phyloP scores from a whole-genome alignment of 2,888 invertebrate species.

The Melipona bicolor region DNA sequence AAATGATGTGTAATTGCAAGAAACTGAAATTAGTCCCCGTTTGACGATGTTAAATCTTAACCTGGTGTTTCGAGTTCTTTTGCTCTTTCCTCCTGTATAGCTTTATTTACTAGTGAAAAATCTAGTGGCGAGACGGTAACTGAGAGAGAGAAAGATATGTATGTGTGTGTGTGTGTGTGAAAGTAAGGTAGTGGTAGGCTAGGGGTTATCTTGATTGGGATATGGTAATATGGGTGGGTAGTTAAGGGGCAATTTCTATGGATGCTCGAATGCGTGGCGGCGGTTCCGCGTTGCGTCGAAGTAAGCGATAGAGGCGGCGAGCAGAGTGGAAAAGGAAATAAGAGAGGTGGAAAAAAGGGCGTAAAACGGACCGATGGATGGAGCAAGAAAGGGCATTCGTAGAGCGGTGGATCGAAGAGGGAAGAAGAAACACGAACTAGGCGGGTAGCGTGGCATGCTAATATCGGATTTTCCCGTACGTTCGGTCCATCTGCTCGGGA shows the following conservation, averaged over 20 bases:
- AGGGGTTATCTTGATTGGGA: constrained; percentile 72
- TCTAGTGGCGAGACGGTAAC: constrained; percentile 36
- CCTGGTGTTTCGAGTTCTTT: not conserved
- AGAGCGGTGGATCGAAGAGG: constrained; percentile 53
- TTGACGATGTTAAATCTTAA: not conserved
- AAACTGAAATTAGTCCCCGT: not conserved
- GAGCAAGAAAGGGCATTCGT: constrained; percentile 31
- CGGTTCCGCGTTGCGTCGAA: constrained; percentile 43
- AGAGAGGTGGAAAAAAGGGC: constrained; percentile 19
- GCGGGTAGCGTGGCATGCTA: constrained; percentile 71
- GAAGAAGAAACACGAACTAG: constrained; percentile 71
- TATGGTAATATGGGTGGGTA: constrained; percentile 68
- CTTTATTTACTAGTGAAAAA: constrained; percentile 57
- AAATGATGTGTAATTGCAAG: not conserved
- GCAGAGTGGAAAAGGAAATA: constrained; percentile 40
- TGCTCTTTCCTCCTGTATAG: constrained; percentile 4
- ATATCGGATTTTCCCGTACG: constrained; percentile 73
- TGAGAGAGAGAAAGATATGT: too few relatives aligned
- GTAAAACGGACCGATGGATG: constrained; percentile 18
- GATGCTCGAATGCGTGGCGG: constrained; percentile 63
- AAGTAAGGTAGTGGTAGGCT: constrained; percentile 37
- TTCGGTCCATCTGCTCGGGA: constrained; percentile 69
- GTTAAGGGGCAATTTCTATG: constrained; percentile 68
- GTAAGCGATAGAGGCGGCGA: constrained; percentile 46
- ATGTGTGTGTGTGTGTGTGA: too few relatives aligned